Conservation (phyloP, 2,113 vertebrate genomes). For the Ceyx melanurus region DNA sequence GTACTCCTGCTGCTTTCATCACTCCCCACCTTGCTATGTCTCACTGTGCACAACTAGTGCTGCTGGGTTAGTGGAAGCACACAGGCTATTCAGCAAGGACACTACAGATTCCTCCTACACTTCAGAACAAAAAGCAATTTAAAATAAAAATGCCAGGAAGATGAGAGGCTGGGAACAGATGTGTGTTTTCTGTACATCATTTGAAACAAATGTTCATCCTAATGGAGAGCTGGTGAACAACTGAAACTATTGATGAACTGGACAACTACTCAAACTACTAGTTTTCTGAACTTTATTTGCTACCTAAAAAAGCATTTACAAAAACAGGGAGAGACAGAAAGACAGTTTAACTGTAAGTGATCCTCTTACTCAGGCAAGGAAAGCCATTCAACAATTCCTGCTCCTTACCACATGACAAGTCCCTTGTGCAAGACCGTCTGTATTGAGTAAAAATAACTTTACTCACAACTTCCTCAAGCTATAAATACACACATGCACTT, state of each 20-base stretch:
- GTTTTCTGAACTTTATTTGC: neutral
- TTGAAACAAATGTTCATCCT: neutral
- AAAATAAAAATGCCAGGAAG: neutral
- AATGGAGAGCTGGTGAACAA: neutral
- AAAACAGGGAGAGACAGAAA: neutral
- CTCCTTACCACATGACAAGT: conserved; percentile 16
- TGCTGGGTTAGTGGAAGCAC: neutral
- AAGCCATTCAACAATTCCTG: conserved; percentile 22
- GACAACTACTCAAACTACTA: neutral
- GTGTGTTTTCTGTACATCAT: neutral
- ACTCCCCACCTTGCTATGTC: neutral
- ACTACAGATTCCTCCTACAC: rapidly evolving
- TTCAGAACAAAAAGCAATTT: neutral
- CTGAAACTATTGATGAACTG: neutral
- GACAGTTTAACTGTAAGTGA: neutral
- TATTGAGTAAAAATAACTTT: conserved; percentile 44
- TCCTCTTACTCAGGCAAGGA: neutral
- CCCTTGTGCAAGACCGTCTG: conserved; percentile 13
- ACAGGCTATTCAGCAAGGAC: neutral
- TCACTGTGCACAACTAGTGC: neutral
- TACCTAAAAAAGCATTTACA: neutral
- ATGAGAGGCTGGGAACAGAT: neutral
- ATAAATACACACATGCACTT: conserved; percentile 3
- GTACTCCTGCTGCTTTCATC: neutral
- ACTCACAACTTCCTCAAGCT: conserved; percentile 49